Evolutionary conservation across 1,140 invertebrate species (phyloP), one percentile per base, ranked within the genome.

Genomic region (Aphaenogaster rudis): DNA sequence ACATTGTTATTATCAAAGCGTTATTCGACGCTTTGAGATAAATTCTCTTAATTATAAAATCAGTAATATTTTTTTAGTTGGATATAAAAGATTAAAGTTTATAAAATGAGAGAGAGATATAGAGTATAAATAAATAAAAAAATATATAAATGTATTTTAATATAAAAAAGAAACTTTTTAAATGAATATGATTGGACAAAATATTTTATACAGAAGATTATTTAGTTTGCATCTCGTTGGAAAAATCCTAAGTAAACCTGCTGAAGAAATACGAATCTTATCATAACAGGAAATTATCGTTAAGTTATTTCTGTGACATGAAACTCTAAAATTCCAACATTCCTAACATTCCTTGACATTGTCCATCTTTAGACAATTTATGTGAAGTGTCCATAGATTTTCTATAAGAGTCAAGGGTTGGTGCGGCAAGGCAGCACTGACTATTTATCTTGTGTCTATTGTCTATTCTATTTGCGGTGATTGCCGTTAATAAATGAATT

Each of bases 61-160:
- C 11, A 67, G 42, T 67, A 6, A 21, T 21, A 67, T 21, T 2
- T 28, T 66, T 66, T 66, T 39, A n/a, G 7, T 28, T 64, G 28
- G 21, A 69, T 45, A 69, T 36, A 64, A 36, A 39, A 36, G 39
- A 21, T 45, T 11, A 33, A 42, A 5, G 21, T 45, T 69, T 42
- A 5, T 11, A 21, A 28, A 2, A 4, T 8, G 39, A 45, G 21
- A 21, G 21, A 21, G 21, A 21, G 9, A 15, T 69, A 42, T 45
- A n/a, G 5, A 11, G 0, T 71, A 71, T 48, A 48, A 71, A 71
- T 48, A 48, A 71, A 48, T 48, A 48, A 48, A 71, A n/a, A 59
- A 52, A 76, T 57, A 39, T 17, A 36, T 9, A 39, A 36, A 72
- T 52, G 9, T 28, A n/a, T 67, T 57, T 59, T 15, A 42, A 9